A percentile compares a stretch with the other conserved stretches of the same genome.
phyloP scores from a whole-genome alignment of 2,113 vertebrate species.

The Coturnix japonica region DNA sequence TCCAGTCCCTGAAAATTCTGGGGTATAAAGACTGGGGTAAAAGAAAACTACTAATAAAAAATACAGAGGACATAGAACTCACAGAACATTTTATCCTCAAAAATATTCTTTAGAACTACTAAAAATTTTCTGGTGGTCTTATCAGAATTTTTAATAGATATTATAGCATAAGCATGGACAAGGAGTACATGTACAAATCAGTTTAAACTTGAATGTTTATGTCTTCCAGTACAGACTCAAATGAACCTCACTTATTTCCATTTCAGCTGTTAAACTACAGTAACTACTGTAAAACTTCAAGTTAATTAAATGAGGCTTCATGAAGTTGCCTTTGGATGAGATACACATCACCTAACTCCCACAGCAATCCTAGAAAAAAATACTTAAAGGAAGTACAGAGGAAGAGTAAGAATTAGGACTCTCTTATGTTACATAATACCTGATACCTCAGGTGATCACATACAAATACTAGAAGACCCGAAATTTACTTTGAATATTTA shows the following conservation, averaged over 20 bases:
- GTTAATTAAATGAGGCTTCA: not conserved
- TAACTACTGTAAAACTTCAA: not conserved
- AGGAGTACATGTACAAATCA: not conserved
- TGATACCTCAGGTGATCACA: not conserved
- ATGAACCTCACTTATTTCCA: not conserved
- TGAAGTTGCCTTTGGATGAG: not conserved
- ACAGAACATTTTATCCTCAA: not conserved
- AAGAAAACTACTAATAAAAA: not conserved
- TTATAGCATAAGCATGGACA: not conserved
- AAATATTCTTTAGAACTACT: not conserved
- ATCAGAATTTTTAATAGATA: not conserved
- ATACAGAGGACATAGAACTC: not conserved
- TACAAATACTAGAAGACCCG: not conserved
- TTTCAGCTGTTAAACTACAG: not conserved
- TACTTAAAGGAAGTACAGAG: too few species aligned
- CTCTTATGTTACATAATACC: not conserved
- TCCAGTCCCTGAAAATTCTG: not conserved
- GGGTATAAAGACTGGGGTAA: not conserved
- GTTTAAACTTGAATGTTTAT: not conserved
- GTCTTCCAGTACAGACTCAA: not conserved
- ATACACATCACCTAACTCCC: not conserved
- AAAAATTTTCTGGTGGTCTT: not conserved
- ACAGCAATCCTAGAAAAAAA: not conserved
- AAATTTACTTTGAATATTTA: not conserved
- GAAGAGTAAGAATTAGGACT: too few species aligned